Conservation (phyloP, 2,888 invertebrate species). For the Eumerus sabulonum region DNA sequence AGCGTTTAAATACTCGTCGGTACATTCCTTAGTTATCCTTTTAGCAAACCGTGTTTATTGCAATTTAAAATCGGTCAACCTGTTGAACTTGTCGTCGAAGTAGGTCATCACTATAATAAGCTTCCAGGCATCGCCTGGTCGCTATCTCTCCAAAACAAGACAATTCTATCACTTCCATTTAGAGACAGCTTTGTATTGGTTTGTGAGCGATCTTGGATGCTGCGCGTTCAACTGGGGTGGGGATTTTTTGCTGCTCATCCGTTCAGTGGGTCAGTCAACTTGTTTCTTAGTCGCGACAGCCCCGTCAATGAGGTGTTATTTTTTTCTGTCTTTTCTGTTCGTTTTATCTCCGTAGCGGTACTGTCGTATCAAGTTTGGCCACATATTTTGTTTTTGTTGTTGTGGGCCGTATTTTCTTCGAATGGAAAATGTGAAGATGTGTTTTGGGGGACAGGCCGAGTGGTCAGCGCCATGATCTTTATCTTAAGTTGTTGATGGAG, state of each 20-base stretch:
- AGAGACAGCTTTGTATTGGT: no score
- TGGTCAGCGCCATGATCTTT: constrained; percentile 2
- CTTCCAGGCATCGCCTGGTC: constrained; percentile 27
- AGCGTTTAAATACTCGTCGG: no score
- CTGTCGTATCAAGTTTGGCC: constrained; percentile 45
- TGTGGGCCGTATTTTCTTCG: constrained; percentile 4
- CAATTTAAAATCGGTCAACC: no score
- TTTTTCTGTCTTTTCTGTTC: constrained; percentile 7
- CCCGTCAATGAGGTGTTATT: constrained; percentile 21
- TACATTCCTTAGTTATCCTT: no score
- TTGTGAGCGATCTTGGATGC: no score
- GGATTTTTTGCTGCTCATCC: constrained; percentile 23
- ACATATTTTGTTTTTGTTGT: constrained; percentile 17
- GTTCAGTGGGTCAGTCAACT: constrained; percentile 64
- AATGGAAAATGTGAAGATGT: background rate
- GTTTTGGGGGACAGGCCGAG: background rate
- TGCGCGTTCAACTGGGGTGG: no score
- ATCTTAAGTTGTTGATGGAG: background rate
- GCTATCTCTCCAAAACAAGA: constrained; percentile 38
- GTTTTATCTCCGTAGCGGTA: constrained; percentile 43
- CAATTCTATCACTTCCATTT: constrained; percentile 12
- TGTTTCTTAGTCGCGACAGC: constrained; percentile 35
- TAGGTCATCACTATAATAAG: constrained; percentile 54
- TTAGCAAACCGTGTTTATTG: no score
- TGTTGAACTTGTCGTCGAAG: constrained; percentile 14